Base-by-base conservation (phyloP, 1,140 invertebrate species). In the Parapsyche elsis region DNA sequence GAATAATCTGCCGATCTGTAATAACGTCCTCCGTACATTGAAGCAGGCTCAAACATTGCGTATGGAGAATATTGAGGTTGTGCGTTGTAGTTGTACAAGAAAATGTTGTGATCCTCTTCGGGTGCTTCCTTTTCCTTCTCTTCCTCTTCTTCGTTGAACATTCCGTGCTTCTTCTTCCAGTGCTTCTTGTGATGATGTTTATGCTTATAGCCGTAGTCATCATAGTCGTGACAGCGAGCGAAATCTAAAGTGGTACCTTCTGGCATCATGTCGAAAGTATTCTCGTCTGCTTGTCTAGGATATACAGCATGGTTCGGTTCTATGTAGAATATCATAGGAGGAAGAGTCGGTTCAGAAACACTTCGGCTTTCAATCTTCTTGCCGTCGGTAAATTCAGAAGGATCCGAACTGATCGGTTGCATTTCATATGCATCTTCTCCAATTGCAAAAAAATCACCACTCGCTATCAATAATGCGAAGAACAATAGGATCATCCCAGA, bases 11-110 rank as follows among this genome's bases (percentile, higher is more conserved):
- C 21, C 12, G 64, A 67, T 26, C 64, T 67, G 24, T 67, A 67
- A 26, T 24, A 19, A 9, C 64, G 64, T 9, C 23, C 10, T 26
- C 0, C 24, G 9, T 12, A 67, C 23, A 12, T 14, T 30, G 64
- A 14, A 16, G 49, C 12, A 53, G 16, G 10, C 1, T 5, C 21
- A 1, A 21, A 61, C n/a, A 23, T 21, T 1, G 49, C 2, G 16
- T 53, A 53, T 53, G 49, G 49, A 2, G 49, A 61, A 10, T 9
- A 16, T 5, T 9, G 5, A 59, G 9, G 4, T 23, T 14, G 21
- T 61, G 59, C n/a, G 19, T 67, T 67, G 24, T 26, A 67, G 24
- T 67, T 67, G 24, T 67, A 67, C 21, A 67, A 30, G n/a, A 67
- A 67, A 9, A 67, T 26, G 9, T 67, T 67, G 12, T 26, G 9